These are phyloP conservation scores for Aurelia sp. DNA, from an alignment of 30 jellyfish, hydroid and myxozoan species.

Conservation along the genomic window DNA sequence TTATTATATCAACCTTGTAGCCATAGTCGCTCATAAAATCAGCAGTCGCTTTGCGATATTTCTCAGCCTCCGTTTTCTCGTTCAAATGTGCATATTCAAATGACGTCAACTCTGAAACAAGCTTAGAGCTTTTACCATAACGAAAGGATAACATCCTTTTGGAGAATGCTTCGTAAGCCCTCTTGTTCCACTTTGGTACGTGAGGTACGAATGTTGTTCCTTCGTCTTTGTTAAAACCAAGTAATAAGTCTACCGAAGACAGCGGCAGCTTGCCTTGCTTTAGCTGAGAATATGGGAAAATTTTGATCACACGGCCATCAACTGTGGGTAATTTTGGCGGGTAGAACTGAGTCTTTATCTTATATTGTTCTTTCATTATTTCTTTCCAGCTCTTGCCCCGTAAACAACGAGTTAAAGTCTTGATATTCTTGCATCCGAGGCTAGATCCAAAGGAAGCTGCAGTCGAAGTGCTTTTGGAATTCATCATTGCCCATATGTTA, in stretches of 20 bases:
- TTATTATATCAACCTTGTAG: slow-evolving; percentile 1
- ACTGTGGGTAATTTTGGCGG: background rate
- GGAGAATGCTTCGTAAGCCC: no score
- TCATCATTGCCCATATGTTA: slow-evolving; percentile 12
- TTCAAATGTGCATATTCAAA: slow-evolving; percentile 7
- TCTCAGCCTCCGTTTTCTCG: background rate
- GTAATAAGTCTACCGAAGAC: slow-evolving; percentile 12
- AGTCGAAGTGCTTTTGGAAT: background rate
- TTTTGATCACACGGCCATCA: slow-evolving; percentile 10
- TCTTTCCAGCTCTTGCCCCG: background rate
- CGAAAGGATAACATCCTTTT: no score
- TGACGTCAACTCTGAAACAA: slow-evolving; percentile 16
- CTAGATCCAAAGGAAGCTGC: background rate
- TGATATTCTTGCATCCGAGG: slow-evolving; percentile 4
- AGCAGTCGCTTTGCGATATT: background rate
- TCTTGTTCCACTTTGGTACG: no score
- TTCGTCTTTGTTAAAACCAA: slow-evolving; percentile 46
- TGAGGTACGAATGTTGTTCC: slow-evolving; percentile 25
- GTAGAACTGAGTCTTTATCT: background rate
- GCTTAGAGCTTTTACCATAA: background rate
- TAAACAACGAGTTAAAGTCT: background rate
- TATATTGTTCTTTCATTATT: background rate
- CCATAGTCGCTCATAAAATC: background rate
- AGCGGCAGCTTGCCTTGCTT: slow-evolving; percentile 12
- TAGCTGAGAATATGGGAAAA: slow-evolving; percentile 1